These are phyloP conservation scores for Zaprionus camerounensis DNA, from an alignment of 1,140 invertebrate genomes.

Conservation along the genomic window DNA sequence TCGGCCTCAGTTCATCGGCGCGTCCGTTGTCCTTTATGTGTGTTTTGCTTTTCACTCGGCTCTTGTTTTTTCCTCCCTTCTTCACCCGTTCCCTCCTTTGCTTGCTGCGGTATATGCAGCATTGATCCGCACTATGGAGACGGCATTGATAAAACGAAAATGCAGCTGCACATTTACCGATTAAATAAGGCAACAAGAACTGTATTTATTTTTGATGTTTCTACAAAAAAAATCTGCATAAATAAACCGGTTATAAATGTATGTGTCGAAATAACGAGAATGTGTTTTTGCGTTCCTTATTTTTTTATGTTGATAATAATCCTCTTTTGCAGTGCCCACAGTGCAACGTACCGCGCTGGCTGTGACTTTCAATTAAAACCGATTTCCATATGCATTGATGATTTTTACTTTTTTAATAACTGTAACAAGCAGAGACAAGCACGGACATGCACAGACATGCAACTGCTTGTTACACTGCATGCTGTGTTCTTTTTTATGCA, in stretches of 20 bases:
- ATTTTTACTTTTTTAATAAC: slow-evolving; percentile 39
- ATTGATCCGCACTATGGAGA: slow-evolving; percentile 23
- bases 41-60: slow-evolving; percentile 38
- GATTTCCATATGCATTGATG: slow-evolving; percentile 43
- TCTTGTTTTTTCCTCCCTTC: slow-evolving; percentile 16
- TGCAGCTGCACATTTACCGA: slow-evolving; percentile 2
- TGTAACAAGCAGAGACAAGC: not conserved
- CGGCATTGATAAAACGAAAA: slow-evolving; percentile 1
- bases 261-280: not conserved
- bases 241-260: not conserved
- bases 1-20: slow-evolving; percentile 45
- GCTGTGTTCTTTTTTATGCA: not conserved
- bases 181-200: not conserved
- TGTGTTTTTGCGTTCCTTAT: slow-evolving; percentile 3
- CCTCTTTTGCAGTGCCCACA: not conserved
- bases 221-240: not conserved
- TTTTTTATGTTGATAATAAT: slow-evolving; percentile 21
- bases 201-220: not conserved
- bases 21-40: slow-evolving; percentile 41
- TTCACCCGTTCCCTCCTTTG: not conserved
- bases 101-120: not conserved
- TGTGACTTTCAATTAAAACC: slow-evolving; percentile 53
- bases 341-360: slow-evolving; percentile 20
- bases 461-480: not conserved
- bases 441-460: not conserved